These are phyloP conservation scores for Danio jaintianensis DNA, from an alignment of 2,797 vertebrate genomes.

Conservation along the genomic window DNA sequence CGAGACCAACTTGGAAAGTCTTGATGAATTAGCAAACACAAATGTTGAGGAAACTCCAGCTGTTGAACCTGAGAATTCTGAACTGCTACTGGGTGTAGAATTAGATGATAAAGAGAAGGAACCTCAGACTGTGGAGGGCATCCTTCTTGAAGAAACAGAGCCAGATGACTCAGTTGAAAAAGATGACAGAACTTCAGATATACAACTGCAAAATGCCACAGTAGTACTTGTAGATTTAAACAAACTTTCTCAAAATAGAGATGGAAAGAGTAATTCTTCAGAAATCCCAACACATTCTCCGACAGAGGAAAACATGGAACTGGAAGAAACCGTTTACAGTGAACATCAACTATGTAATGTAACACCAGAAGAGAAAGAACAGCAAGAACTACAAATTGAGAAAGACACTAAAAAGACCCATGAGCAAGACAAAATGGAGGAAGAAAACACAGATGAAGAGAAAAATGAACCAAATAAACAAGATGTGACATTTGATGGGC, in stretches of 20 bases:
- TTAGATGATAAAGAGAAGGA: background rate
- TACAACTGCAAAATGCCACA: background rate
- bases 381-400: background rate
- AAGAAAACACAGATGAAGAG: constrained; percentile 13
- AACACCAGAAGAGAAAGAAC: background rate
- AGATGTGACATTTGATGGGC: background rate
- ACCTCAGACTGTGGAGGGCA: background rate
- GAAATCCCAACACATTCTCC: background rate
- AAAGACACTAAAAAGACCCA: constrained; percentile 4
- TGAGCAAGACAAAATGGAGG: constrained; percentile 1
- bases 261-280: background rate
- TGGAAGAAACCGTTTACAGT: background rate
- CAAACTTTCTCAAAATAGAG: background rate
- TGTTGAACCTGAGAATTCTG: background rate
- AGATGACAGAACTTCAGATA: background rate
- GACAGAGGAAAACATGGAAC: background rate
- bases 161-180: background rate
- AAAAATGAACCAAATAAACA: background rate
- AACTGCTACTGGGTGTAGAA: background rate
- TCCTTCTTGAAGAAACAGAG: background rate
- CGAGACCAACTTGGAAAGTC: background rate
- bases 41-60: background rate
- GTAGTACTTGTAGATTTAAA: constrained; percentile 10
- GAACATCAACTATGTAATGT: background rate
- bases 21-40: background rate